Evolutionary conservation across 2,797 vertebrate species (phyloP), one percentile per base, ranked within the genome.

Genomic region (Heteromormyrus szaboi): DNA sequence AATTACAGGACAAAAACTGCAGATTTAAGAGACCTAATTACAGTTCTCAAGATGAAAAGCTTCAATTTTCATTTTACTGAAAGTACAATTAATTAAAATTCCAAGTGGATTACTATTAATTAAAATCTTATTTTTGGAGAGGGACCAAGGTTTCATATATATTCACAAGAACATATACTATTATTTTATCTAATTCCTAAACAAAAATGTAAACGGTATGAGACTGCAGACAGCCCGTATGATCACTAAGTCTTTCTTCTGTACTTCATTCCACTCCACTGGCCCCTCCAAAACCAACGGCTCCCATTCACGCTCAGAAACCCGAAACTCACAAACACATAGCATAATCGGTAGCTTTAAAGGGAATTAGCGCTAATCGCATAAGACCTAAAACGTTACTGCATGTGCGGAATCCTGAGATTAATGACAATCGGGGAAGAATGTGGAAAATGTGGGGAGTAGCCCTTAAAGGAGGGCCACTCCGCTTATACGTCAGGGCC

Each of bases 281-380:
- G 29, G 33, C 33, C 14, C 33, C 68, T 17, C 14, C 51, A n/a
- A 56, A 37, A 59, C 50, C 84, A 41, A 4, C 22, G 11, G n/a
- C 83, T 25, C 85, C 50, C 25, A 37, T 90, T 89, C 37, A 91
- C 86, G 86, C 85, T 11, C 19, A 90, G 83, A 76, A 6, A 91
- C 89, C 92, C 89, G 53, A 90, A 90, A 87, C 88, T 83, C 89
- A 19, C 65, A 90, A 90, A 89, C 87, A 54, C 53, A 7, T 85
- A 83, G 83, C 88, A 90, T 94, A 95, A 95, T 93, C 94, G 91
- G 76, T 11, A 88, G 91, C 92, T 91, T 93, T 94, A 93, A 89
- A 0, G 17, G 65, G 93, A 91, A 91, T 94, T 91, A 94, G 91
- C 89, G 81, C 90, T 72, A 89, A 92, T 88, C 88, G 91, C 89